These are phyloP conservation scores for Coluber constrictor DNA, from an alignment of 2,797 vertebrate species.

Conservation along the genomic window DNA sequence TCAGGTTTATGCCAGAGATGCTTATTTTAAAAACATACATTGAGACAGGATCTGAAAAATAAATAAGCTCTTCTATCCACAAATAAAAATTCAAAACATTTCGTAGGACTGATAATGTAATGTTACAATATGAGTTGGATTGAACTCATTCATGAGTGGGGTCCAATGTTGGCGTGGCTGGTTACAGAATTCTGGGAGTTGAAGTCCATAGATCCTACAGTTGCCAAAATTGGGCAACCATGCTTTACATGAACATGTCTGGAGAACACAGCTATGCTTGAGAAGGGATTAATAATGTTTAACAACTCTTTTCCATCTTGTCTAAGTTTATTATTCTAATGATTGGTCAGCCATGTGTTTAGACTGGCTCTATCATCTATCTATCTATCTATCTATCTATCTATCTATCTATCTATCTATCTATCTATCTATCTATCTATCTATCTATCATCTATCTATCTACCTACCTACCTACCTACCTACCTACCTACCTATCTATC, in stretches of 20 bases:
- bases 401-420: too few species aligned
- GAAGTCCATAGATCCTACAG: neutral
- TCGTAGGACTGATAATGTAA: neutral
- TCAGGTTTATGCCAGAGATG: constrained; percentile 42
- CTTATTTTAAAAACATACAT: constrained; percentile 3
- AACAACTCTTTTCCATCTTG: neutral
- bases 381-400: too few species aligned
- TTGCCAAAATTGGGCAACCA: neutral
- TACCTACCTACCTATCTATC: too few species aligned
- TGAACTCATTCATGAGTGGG: neutral
- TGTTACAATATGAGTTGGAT: neutral
- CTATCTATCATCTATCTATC: too few species aligned
- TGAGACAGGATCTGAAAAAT: constrained; percentile 24
- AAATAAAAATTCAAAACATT: constrained; percentile 1
- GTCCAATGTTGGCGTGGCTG: neutral
- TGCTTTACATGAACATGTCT: neutral
- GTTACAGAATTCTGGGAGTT: neutral
- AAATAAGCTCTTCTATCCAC: constrained; percentile 25
- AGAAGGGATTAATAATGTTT: neutral
- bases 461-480: too few species aligned
- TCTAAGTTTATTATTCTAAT: neutral
- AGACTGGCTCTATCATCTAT: neutral
- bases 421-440: too few species aligned
- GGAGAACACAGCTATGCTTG: neutral
- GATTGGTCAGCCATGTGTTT: neutral